Evolutionary conservation across 92 coral and sea anemone genomes (phyloP).

Genomic region (Palythoa grandis): DNA sequence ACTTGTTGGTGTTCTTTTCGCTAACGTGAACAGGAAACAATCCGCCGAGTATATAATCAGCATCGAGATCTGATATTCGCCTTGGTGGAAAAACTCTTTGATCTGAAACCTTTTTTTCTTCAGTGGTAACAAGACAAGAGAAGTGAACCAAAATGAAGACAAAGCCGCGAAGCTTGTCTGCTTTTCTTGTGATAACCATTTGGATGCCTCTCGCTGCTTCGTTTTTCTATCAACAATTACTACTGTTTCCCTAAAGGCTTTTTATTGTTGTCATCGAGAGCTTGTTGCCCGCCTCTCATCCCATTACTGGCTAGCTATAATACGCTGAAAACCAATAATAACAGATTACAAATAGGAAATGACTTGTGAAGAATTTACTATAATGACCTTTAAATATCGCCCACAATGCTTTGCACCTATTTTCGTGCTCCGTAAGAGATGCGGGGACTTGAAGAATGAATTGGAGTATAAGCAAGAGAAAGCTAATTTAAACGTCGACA

Average conservation of each 20-base stretch:
- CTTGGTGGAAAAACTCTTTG: conserved; percentile 48
- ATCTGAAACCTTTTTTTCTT: neutral
- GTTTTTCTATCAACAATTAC: neutral
- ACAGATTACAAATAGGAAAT: neutral
- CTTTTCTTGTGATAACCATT: conserved; percentile 14
- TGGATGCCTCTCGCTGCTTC: neutral
- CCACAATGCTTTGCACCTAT: neutral
- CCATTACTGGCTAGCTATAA: neutral
- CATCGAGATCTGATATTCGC: conserved; percentile 57
- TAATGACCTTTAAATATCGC: neutral
- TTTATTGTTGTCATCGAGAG: neutral
- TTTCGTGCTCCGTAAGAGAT: too few relatives aligned
- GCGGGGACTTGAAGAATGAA: too few relatives aligned
- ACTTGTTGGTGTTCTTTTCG: conserved; percentile 62
- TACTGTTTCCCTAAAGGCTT: neutral
- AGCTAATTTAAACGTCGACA: too few relatives aligned
- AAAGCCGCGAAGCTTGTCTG: neutral
- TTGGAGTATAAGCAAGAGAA: too few relatives aligned
- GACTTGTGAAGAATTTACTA: neutral
- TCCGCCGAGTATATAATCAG: conserved; percentile 84
- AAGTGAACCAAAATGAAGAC: neutral
- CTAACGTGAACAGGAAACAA: conserved; percentile 80
- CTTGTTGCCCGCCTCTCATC: neutral
- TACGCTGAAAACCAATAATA: neutral
- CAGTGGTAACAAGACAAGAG: neutral